Conservation (phyloP, 2,797 vertebrate species). For the Spea hammondii region DNA sequence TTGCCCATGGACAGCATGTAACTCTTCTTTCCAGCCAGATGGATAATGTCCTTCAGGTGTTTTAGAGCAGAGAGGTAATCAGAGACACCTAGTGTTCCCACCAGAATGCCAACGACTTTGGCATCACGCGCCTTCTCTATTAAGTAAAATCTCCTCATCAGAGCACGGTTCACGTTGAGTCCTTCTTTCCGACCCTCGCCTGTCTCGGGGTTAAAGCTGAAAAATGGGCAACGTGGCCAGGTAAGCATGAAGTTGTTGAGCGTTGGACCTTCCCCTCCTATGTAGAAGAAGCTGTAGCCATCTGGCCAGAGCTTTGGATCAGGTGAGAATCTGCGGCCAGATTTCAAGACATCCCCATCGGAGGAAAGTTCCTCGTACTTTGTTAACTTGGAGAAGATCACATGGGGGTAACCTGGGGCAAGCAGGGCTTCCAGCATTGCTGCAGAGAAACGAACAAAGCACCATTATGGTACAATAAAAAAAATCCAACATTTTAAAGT, state of each 20-base stretch:
- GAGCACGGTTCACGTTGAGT: conserved; percentile 71
- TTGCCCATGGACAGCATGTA: conserved; percentile 92
- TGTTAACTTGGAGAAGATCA: conserved; percentile 65
- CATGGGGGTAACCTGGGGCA: conserved; percentile 56
- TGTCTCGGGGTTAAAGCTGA: conserved; percentile 79
- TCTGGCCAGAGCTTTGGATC: conserved; percentile 58
- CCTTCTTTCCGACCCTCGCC: conserved; percentile 71
- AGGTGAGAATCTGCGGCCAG: conserved; percentile 65
- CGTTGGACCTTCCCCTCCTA: conserved; percentile 75
- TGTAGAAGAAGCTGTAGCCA: conserved; percentile 68
- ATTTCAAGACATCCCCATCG: conserved; percentile 51
- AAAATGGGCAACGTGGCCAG: conserved; percentile 81
- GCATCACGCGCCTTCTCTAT: conserved; percentile 90
- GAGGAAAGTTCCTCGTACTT: conserved; percentile 34
- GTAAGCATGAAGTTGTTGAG: conserved; percentile 87
- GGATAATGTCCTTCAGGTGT: conserved; percentile 77
- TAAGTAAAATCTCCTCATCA: conserved; percentile 87
- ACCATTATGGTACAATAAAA: not conserved
- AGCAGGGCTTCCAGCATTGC: conserved; percentile 63
- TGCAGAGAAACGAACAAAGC: conserved; percentile 47
- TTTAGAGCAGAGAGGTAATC: conserved; percentile 79
- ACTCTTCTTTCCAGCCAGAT: conserved; percentile 84
- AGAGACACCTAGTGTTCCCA: conserved; percentile 83
- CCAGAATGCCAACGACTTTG: conserved; percentile 85
- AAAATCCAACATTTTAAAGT: no score